Evolutionary conservation across 2,113 vertebrate genomes (phyloP).

Genomic region (Sander lucioperca): DNA sequence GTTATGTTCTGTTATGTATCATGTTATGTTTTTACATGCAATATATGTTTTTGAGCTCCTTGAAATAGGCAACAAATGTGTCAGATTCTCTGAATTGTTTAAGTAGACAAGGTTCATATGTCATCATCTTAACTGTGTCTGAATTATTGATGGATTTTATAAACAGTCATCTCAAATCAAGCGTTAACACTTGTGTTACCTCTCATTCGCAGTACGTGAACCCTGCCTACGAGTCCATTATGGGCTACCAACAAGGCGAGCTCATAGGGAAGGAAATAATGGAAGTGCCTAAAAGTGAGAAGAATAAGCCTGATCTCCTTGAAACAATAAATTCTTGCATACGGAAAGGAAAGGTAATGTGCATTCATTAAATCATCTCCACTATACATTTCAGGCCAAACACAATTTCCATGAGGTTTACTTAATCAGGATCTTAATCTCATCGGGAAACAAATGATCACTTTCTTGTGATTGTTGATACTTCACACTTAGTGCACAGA

Average conservation of each 20-base stretch:
- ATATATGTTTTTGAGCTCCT: constrained; percentile 16
- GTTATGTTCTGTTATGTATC: constrained; percentile 2
- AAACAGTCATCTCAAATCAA: neutral
- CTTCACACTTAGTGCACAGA: neutral
- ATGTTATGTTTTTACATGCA: constrained; percentile 35
- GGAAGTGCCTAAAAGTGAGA: constrained; percentile 97
- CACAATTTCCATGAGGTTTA: neutral
- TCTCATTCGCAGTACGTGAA: constrained; percentile 91
- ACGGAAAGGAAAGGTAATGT: constrained; percentile 94
- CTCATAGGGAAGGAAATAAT: constrained; percentile 94
- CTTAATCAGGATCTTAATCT: neutral
- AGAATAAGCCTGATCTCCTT: constrained; percentile 95
- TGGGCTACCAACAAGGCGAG: constrained; percentile 96
- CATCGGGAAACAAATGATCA: neutral
- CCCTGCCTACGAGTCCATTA: constrained; percentile 94
- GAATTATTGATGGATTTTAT: constrained; percentile 15
- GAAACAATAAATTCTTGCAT: constrained; percentile 96
- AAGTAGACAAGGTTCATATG: neutral
- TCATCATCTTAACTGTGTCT: neutral
- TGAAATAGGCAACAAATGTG: neutral
- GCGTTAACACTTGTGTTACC: constrained; percentile 36
- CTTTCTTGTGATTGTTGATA: neutral
- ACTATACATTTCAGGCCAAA: neutral
- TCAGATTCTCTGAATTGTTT: constrained; percentile 18
- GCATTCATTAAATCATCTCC: constrained; percentile 8